Base-by-base conservation (phyloP, 2,797 vertebrate genomes). In the Selene dorsalis region DNA sequence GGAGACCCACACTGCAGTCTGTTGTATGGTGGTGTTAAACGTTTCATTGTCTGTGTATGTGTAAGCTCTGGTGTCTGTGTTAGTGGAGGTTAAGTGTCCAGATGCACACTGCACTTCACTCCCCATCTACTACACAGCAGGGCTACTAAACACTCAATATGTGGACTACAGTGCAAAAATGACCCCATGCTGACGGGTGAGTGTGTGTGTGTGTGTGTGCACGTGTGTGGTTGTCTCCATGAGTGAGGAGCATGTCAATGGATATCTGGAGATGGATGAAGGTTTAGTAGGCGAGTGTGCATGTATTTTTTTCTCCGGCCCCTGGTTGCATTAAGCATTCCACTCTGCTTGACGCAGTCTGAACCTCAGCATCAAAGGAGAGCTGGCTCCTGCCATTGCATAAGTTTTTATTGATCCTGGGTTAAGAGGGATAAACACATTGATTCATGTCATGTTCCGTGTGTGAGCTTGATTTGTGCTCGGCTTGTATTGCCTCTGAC, bases 41-140 rank as follows among this genome's bases (percentile, higher is more conserved):
- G 3, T 39, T 52, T 59, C 38, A 67, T 48, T 52, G 61, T 73
- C 32, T 13, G 47, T 62, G 45, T 52, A 9, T 68, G 16, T 76
- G 45, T 66, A 30, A 26, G 50, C 66, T 56, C 18, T 14, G 26
- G 32, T 56, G 22, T 84, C 56, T 39, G 38, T 20, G 48, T 79
- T 57, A 73, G 76, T 16, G 11, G 66, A 69, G 85, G 83, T 88
- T 86, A 91, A 89, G 74, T 86, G 83, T 67, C 71, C 73, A 70
- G 73, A 75, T 71, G 67, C 75, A 83, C 75, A 57, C 22, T 32
- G 20, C 50, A 43, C 79, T 83, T 32, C 12, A 39, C 69, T 85
- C 71, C 43, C 61, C 65, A 73, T 77, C 69, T 59, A 45, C 16
- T 12, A 58, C 85, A 69, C 88, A 88, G 87, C 82, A 41, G 73